Evolutionary conservation across 2,797 vertebrate species (phyloP), one percentile per base, ranked within the genome.

Genomic region (Tiaroga cobitis): DNA sequence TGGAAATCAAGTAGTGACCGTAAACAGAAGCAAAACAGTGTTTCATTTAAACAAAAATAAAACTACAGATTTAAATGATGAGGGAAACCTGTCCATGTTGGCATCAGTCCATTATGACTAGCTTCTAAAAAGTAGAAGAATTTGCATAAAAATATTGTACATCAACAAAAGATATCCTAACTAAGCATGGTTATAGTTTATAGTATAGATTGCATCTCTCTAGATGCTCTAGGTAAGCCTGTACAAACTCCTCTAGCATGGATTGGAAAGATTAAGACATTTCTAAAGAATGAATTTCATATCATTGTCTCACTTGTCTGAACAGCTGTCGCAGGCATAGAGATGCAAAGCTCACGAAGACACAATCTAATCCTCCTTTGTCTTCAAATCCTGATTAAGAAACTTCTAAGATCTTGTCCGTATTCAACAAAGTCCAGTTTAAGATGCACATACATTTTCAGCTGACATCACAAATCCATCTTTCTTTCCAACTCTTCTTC

Each of bases 261-360:
- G 59, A 86, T 72, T 73, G 43, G 43, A 46, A 76, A 63, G 85
- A 80, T 68, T 68, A 83, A 46, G 39, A 67, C 43, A 41, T 65
- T 65, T 79, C 46, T 49, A 41, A 68, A 56, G 56, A 83, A 79
- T 49, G n/a, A 63, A 54, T 69, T 82, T 41, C n/a, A 51, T 41
- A 59, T 46, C 37, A 67, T 54, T 76, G 67, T 76, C 32, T 77
- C 24, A 21, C 2, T 5, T 73, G 21, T 70, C 82, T 41, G 61
- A 56, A 77, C 82, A 84, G 49, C 46, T 77, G 43, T 9, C 5
- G 1, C 34, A 43, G 39, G 7, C 46, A 34, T 39, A 41, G 43
- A 56, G 21, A 68, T 65, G 26, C 61, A 63, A 61, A 2, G 2
- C 59, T 51, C 26, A 61, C 8, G n/a, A 56, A 37, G 3, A 29